Base-by-base conservation (phyloP, 2,797 vertebrate genomes). In the Antennarius maculatus region DNA sequence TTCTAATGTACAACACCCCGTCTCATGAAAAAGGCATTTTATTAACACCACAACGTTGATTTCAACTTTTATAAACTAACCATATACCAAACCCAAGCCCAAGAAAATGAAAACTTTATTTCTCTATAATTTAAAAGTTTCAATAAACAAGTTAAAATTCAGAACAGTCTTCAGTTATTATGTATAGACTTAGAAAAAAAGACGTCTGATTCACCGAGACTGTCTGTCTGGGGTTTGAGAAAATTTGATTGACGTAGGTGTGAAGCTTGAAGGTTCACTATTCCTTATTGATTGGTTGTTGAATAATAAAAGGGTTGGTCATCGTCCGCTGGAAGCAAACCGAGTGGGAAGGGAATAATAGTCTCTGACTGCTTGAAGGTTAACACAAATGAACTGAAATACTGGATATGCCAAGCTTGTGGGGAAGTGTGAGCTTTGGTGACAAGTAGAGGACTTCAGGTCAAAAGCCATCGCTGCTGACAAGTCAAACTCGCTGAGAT, bases 231-330 rank as follows among this genome's bases (percentile, higher is more conserved):
- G 49, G 28, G 18, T 61, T 52, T 34, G 3, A n/a, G 61, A 12
- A 12, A 29, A 61, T 61, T 56, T 66, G 23, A 65, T 8, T 51
- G 72, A 60, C 61, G 27, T 13, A 2, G 12, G 17, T 18, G 13
- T 31, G 39, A 39, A 45, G 8, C 7, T 0, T 14, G 14, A 34
- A 14, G 10, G 18, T 13, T 42, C 16, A 61, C 13, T 29, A 54
- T 55, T 55, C 42, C 7, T 16, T 17, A 59, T 49, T 61, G 47
- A 69, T 11, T 55, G 17, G 18, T n/a, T 46, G 12, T 18, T 9
- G 23, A 69, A 61, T 15, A 11, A 41, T 23, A 47, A 18, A 39
- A 42, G 47, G 28, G 8, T 8, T 2, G 37, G 17, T 27, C 5
- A 45, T 39, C 31, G 0, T 10, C 52, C 57, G 34, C 69, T 47